These are phyloP conservation scores for Cyclophora punctaria DNA, from an alignment of 2,888 invertebrate genomes.

Conservation along the genomic window DNA sequence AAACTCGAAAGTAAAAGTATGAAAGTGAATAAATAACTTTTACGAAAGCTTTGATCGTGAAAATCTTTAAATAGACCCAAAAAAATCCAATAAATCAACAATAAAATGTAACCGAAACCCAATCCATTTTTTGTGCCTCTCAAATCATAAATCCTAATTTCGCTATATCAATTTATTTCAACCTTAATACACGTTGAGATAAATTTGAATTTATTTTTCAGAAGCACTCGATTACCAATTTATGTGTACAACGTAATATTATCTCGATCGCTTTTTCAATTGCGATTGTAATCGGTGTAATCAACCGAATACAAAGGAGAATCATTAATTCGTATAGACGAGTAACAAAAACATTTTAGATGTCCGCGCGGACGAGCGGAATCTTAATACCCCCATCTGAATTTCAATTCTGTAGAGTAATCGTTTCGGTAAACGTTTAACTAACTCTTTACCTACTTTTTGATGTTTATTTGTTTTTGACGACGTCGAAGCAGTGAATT, in stretches of 20 bases:
- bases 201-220: too few species aligned
- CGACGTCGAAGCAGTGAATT: not conserved
- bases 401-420: slow-evolving; percentile 39
- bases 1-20: too few species aligned
- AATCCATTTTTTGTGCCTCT: too few species aligned
- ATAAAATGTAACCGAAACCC: too few species aligned
- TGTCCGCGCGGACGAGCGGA: slow-evolving; percentile 24
- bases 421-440: slow-evolving; percentile 30
- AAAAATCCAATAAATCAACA: too few species aligned
- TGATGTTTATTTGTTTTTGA: slow-evolving; percentile 13
- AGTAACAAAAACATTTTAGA: slow-evolving; percentile 47
- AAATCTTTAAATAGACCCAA: too few species aligned
- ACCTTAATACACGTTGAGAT: not conserved
- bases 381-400: slow-evolving; percentile 47
- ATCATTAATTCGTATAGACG: slow-evolving; percentile 30
- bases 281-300: slow-evolving; percentile 27
- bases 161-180: not conserved
- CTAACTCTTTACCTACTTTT: slow-evolving; percentile 22
- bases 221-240: too few species aligned
- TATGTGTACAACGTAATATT: not conserved
- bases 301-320: slow-evolving; percentile 28
- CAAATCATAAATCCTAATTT: not conserved
- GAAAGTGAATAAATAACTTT: too few species aligned
- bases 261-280: slow-evolving; percentile 14
- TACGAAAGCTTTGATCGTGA: too few species aligned